Evolutionary conservation across 2,888 invertebrate species (phyloP), one percentile per base, ranked within the genome.

Genomic region (Empis stercorea): DNA sequence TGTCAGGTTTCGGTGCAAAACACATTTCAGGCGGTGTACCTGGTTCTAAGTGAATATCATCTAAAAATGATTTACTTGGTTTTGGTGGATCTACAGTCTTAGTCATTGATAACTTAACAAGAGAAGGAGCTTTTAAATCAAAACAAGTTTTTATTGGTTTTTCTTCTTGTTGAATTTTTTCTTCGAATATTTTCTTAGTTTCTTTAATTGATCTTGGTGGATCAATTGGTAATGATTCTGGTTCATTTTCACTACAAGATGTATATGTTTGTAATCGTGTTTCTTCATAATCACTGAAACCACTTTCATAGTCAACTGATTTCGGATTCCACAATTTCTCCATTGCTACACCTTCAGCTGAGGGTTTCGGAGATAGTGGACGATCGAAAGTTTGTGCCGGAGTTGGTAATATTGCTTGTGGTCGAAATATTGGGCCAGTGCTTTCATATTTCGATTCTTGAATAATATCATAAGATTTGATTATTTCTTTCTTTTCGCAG

Each of bases 21-120:
- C 73, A 78, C 10, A 83, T 78, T 66, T 80, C 79, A 14, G 81
- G 80, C 4, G 81, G 79, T 11, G 80, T 72, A 5, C 81, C 82
- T 0, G 81, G 81, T 59, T 79, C 74, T n/a, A 81, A 59, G 52
- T 71, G 65, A 5, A 77, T 65, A 54, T 74, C 73, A 52, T 73
- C 64, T 10, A 73, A 61, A 30, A 70, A 68, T 55, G 71, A 67
- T 54, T 70, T 70, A 10, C 66, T 65, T 15, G 70, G 67, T 53
- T 59, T 50, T 34, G 41, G 52, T 6, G 51, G 54, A 30, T 51
- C 49, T 16, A 57, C 52, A 16, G 58, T 49, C 17, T 61, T 61
- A 4, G 66, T 61, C 48, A 65, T 59, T 2, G 62, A 59, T 47
- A 67, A 71, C 48, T 67, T 73, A 0, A 75, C 74, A 39, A 75